Conservation (phyloP, 2,888 invertebrate species). For the Cylindroiulus punctatus region DNA sequence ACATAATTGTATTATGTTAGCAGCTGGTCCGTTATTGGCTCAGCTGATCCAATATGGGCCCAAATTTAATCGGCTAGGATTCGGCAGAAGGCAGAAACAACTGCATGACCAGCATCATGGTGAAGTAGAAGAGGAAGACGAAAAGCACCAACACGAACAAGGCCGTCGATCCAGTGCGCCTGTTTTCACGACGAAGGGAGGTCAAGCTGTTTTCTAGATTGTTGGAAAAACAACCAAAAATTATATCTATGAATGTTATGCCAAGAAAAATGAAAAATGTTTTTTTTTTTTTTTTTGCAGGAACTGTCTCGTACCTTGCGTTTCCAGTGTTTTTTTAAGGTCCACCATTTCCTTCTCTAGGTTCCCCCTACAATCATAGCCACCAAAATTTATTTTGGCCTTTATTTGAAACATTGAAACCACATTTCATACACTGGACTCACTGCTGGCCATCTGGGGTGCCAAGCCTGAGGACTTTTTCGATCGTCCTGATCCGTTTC, state of each 20-base stretch:
- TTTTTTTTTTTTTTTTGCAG: too few relatives aligned
- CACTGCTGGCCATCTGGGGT: background rate
- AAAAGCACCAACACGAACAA: background rate
- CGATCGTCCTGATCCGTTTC: background rate
- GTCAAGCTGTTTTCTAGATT: background rate
- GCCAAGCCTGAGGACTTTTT: background rate
- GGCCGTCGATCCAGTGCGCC: background rate
- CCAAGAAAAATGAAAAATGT: too few relatives aligned
- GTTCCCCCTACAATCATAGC: background rate
- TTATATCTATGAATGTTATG: background rate
- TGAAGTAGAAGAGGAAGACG: constrained; percentile 24
- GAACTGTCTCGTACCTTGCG: background rate
- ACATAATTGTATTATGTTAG: too few relatives aligned
- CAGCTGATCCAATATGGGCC: background rate
- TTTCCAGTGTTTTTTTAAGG: constrained; percentile 7
- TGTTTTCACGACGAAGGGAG: background rate
- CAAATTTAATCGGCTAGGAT: background rate
- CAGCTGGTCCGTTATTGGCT: too few relatives aligned
- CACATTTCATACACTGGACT: background rate
- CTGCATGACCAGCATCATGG: background rate
- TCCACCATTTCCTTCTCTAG: background rate
- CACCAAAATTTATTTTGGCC: background rate
- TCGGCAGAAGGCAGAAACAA: constrained; percentile 37
- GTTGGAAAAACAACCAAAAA: background rate
- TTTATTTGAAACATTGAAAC: background rate